Conservation (phyloP, 2,797 vertebrate species). For the Sparus aurata region DNA sequence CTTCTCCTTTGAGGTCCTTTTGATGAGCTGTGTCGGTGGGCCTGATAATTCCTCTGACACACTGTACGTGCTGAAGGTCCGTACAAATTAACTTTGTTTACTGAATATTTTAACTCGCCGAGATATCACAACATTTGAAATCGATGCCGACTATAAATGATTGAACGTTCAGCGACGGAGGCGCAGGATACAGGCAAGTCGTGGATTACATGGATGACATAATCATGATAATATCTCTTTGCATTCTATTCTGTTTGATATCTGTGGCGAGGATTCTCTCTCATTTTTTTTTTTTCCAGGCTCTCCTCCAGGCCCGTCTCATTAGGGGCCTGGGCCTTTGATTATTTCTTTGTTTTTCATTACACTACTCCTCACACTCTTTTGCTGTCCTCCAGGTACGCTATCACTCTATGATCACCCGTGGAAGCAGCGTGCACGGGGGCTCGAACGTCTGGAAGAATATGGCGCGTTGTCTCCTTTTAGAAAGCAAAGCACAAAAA, state of each 20-base stretch:
- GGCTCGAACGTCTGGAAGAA: conserved; percentile 83
- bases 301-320: conserved; percentile 84
- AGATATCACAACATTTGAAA: conserved; percentile 55
- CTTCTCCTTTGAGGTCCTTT: background rate
- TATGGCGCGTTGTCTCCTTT: conserved; percentile 78
- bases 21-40: background rate
- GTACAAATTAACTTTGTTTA: conserved; percentile 25
- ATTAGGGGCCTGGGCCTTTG: conserved; percentile 72
- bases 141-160: conserved; percentile 57
- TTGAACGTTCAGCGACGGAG: conserved; percentile 20
- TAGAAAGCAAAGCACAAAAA: conserved; percentile 79
- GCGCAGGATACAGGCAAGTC: conserved; percentile 34
- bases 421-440: conserved; percentile 84
- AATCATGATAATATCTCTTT: conserved; percentile 60
- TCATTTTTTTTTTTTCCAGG: conserved; percentile 21
- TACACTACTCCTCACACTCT: conserved; percentile 82
- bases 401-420: conserved; percentile 84
- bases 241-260: conserved; percentile 66
- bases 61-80: conserved; percentile 16
- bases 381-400: conserved; percentile 87
- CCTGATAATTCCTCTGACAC: conserved; percentile 12
- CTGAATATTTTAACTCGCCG: conserved; percentile 43
- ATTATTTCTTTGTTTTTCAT: conserved; percentile 79
- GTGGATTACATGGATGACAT: conserved; percentile 58
- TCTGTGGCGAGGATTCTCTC: conserved; percentile 43